phyloP scores from a whole-genome alignment of 2,888 invertebrate species.

The Danaus chrysippus region DNA sequence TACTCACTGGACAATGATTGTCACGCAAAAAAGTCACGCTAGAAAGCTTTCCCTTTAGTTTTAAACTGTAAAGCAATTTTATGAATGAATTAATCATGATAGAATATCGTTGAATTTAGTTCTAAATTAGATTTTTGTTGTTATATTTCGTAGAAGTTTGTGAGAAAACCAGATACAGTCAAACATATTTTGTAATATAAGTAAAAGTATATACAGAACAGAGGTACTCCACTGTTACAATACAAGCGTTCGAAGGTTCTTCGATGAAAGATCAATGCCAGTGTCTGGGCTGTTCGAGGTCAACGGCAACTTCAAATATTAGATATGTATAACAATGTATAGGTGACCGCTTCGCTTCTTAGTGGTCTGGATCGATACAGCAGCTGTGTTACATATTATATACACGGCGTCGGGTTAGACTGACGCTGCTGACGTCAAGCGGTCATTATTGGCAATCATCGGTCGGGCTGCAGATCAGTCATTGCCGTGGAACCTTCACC shows the following conservation, averaged over 20 bases:
- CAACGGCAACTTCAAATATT: conserved; percentile 27
- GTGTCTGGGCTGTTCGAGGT: conserved; percentile 33
- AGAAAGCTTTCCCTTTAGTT: conserved; percentile 58
- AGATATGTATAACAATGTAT: conserved; percentile 30
- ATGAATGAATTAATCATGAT: conserved; percentile 52
- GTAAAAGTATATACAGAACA: background rate
- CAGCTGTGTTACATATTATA: conserved; percentile 54
- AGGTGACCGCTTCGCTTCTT: conserved; percentile 44
- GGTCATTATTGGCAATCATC: conserved; percentile 47
- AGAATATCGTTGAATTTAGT: background rate
- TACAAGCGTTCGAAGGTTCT: conserved; percentile 21
- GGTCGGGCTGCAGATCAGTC: conserved; percentile 62
- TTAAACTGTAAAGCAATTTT: conserved; percentile 46
- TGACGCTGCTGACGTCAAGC: conserved; percentile 68
- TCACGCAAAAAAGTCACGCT: conserved; percentile 67
- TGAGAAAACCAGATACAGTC: too few species aligned
- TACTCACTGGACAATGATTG: conserved; percentile 44
- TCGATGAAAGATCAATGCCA: conserved; percentile 37
- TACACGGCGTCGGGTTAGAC: conserved; percentile 50
- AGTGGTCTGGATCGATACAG: conserved; percentile 72
- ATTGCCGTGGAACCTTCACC: conserved; percentile 72
- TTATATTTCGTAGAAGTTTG: background rate
- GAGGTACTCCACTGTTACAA: background rate
- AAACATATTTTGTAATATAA: background rate
- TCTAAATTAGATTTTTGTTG: background rate